Conservation (phyloP, 2,888 invertebrate genomes). For the Eledone cirrhosa region DNA sequence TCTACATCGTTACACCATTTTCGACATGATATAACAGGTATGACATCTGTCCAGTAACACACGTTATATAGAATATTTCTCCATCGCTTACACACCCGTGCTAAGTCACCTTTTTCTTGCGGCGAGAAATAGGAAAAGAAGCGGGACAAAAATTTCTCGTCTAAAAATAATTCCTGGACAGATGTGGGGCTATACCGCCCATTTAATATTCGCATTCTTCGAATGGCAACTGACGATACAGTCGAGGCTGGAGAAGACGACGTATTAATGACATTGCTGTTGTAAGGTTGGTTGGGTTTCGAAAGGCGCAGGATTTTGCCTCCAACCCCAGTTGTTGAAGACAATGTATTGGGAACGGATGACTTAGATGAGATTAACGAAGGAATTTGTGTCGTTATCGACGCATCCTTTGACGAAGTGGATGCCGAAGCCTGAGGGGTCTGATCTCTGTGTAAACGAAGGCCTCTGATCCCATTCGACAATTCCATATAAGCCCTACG, state of each 20-base stretch:
- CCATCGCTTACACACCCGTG: constrained; percentile 88
- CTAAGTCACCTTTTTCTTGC: constrained; percentile 80
- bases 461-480: constrained; percentile 64
- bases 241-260: constrained; percentile 10
- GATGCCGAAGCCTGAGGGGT: constrained; percentile 34
- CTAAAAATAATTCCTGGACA: constrained; percentile 73
- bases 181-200: constrained; percentile 47
- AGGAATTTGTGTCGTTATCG: constrained; percentile 35
- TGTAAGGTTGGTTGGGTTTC: constrained; percentile 2
- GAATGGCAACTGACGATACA: constrained; percentile 33
- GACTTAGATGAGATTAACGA: constrained; percentile 38
- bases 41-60: constrained; percentile 86
- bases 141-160: constrained; percentile 83
- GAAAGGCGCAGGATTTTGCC: constrained; percentile 24
- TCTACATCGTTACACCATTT: constrained; percentile 69
- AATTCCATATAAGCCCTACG: constrained; percentile 65
- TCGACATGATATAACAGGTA: constrained; percentile 86
- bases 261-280: constrained; percentile 23
- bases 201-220: constrained; percentile 53
- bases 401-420: constrained; percentile 28
- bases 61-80: constrained; percentile 87
- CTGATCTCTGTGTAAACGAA: constrained; percentile 59
- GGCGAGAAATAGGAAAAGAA: constrained; percentile 75
- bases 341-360: constrained; percentile 29
- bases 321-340: constrained; percentile 5